Evolutionary conservation across 2,888 invertebrate species (phyloP).

Genomic region (Ceramica pisi): DNA sequence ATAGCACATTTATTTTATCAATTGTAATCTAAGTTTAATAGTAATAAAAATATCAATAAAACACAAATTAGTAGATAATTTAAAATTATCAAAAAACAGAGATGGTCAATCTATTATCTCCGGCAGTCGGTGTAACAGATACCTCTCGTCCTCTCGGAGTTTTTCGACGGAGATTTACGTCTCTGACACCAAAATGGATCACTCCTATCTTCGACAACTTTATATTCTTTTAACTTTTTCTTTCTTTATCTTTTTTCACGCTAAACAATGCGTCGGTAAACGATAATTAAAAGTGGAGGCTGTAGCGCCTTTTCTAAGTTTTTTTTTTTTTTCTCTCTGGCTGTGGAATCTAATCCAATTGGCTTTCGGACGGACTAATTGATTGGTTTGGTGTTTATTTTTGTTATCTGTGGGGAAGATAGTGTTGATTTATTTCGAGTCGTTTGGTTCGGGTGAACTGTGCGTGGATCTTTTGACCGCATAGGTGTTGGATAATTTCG

Average conservation of each 20-base stretch:
- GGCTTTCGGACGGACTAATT: conserved; percentile 83
- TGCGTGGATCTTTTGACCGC: conserved; percentile 28
- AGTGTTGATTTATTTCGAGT: conserved; percentile 68
- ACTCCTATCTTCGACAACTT: conserved; percentile 76
- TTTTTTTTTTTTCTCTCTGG: conserved; percentile 72
- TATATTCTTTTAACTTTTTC: conserved; percentile 74
- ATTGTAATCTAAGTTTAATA: conserved; percentile 34
- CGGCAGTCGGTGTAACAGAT: conserved; percentile 51
- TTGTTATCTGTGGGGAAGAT: conserved; percentile 69
- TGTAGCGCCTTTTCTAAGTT: conserved; percentile 72
- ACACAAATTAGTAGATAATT: conserved; percentile 56
- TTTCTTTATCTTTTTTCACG: conserved; percentile 64
- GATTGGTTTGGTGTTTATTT: conserved; percentile 82
- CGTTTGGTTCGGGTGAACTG: conserved; percentile 53
- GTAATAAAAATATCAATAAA: conserved; percentile 54
- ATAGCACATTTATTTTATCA: conserved; percentile 28
- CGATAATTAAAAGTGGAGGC: conserved; percentile 86
- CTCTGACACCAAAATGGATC: conserved; percentile 64
- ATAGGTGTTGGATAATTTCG: background rate
- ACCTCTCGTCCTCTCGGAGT: too few relatives aligned
- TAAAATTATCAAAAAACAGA: conserved; percentile 48
- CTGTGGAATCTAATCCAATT: conserved; percentile 78
- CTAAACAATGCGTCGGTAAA: conserved; percentile 84
- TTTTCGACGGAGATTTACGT: conserved; percentile 66
- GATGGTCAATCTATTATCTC: conserved; percentile 60